Evolutionary conservation across 2,113 vertebrate genomes (phyloP), one percentile per base, ranked within the genome.

Genomic region (Gopherus flavomarginatus): DNA sequence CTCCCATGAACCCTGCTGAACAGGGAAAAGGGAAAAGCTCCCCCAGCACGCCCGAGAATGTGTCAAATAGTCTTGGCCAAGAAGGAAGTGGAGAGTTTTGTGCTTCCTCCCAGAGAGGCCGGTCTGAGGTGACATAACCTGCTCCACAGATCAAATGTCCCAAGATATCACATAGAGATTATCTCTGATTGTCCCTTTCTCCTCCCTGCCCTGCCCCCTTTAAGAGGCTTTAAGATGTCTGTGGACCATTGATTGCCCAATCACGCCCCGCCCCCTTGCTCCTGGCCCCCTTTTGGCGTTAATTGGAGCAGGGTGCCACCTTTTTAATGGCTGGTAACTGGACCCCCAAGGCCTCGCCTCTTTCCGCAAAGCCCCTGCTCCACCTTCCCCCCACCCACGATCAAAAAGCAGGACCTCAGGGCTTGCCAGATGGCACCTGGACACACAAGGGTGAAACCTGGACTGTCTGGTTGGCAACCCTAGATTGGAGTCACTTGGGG

Each of bases 41-140:
- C 6, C 6, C 35, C 35, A 2, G 5, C 27, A 13, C 5, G 1
- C n/a, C 35, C 6, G 2, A 22, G 35, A 19, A 1, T 10, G 17
- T 38, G 35, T 38, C 65, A 38, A 38, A 72, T 72, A 38, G n/a
- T 72, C 65, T 10, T 38, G 65, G n/a, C n/a, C 19, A 38, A 38
- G n/a, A 42, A 77, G 75, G 75, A 77, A 77, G 75, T 77, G 75
- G 42, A 27, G n/a, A 77, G 72, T 77, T 77, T 27, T 44, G 22
- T 44, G 72, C 38, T 77, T 77, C 72, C 72, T 77, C 35, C 42
- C 42, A 26, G 42, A 77, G 21, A 44, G 75, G 22, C 42, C 42
- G 22, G 53, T 72, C 17, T 21, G 65, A 72, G n/a, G n/a, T 22
- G 65, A n/a, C 17, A 22, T n/a, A 38, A n/a, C 38, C 75, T 77